Evolutionary conservation across 2,888 invertebrate genomes (phyloP).

Genomic region (Alitta virens): DNA sequence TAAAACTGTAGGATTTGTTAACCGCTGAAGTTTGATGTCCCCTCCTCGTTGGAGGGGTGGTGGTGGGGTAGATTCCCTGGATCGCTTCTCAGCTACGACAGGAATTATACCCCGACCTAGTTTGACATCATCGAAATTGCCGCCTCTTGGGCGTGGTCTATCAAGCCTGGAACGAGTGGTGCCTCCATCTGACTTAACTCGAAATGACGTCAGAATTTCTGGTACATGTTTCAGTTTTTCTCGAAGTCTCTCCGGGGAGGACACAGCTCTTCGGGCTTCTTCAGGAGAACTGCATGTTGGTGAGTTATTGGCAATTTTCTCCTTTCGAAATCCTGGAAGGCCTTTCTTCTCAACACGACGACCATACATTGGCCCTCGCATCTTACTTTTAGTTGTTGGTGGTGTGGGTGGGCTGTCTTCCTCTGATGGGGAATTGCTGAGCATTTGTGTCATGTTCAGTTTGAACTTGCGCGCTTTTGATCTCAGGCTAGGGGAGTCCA

Average conservation of each 20-base stretch:
- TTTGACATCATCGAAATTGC: too few relatives aligned
- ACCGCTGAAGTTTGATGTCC: too few relatives aligned
- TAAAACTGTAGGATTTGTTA: too few relatives aligned
- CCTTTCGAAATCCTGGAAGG: neutral
- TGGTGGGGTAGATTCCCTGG: too few relatives aligned
- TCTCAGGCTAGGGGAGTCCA: neutral
- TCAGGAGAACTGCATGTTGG: neutral
- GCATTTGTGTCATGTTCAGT: slow-evolving; percentile 14
- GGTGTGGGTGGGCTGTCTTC: neutral
- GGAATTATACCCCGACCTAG: too few relatives aligned
- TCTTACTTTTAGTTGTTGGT: neutral
- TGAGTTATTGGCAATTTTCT: neutral
- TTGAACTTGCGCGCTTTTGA: slow-evolving; percentile 12
- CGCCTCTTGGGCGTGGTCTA: too few relatives aligned
- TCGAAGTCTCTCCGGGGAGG: neutral
- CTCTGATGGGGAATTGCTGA: neutral
- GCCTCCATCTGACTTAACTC: too few relatives aligned
- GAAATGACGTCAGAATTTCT: too few relatives aligned
- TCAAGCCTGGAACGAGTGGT: too few relatives aligned
- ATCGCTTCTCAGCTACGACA: too few relatives aligned
- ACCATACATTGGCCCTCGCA: neutral
- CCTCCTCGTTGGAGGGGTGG: too few relatives aligned
- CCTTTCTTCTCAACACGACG: neutral
- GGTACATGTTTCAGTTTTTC: neutral
- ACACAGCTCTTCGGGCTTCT: neutral